Conservation (phyloP, 2,113 vertebrate genomes). For the Chamaetylas fuelleborni region DNA sequence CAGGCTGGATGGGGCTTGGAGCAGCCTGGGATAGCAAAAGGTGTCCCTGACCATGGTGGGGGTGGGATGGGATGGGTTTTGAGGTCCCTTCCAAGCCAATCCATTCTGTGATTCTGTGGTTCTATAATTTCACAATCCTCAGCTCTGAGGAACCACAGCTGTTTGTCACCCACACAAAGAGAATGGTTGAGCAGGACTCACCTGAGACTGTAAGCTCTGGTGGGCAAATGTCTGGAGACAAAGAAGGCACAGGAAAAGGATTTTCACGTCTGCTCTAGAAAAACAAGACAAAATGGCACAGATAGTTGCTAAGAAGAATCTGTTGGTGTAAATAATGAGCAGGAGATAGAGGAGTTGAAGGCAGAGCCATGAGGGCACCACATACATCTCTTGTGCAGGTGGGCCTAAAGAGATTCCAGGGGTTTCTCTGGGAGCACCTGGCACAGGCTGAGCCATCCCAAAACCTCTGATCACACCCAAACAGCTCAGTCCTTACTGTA, state of each 20-base stretch:
- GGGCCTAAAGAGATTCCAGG: background rate
- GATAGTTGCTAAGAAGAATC: background rate
- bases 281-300: background rate
- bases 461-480: background rate
- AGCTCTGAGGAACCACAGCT: background rate
- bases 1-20: fast-evolving
- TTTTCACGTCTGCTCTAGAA: slow-evolving; percentile 81
- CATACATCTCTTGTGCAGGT: background rate
- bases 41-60: background rate
- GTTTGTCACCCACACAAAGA: background rate
- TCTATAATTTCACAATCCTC: background rate
- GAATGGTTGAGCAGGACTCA: background rate
- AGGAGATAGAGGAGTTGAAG: background rate
- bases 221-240: slow-evolving; percentile 81
- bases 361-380: background rate
- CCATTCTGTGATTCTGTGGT: background rate
- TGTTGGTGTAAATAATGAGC: background rate
- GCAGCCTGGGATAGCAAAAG: fast-evolving
- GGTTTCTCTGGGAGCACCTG: background rate
- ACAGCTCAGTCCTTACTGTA: fast-evolving
- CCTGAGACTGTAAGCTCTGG: slow-evolving; percentile 79
- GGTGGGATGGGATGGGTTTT: fast-evolving
- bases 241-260: slow-evolving; percentile 72
- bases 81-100: background rate
- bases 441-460: background rate